phyloP scores from a whole-genome alignment of 2,888 invertebrate genomes.

The Allygus modestus region DNA sequence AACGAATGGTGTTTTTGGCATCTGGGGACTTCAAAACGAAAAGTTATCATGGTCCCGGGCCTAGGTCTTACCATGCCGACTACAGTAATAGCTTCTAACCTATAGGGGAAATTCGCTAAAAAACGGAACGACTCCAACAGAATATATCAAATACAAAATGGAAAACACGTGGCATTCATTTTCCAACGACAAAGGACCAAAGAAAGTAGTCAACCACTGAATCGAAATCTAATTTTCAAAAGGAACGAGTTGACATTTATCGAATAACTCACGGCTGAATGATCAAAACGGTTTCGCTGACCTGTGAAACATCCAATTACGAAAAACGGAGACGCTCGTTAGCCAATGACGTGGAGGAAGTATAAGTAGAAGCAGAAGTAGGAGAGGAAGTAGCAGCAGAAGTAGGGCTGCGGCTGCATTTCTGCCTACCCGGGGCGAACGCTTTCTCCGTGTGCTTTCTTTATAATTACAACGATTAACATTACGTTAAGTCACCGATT shows the following conservation, averaged over 20 bases:
- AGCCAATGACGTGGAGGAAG: neutral
- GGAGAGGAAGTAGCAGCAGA: neutral
- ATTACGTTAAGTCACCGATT: constrained; percentile 1
- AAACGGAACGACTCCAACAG: too few relatives aligned
- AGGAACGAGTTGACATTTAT: neutral
- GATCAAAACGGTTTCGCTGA: neutral
- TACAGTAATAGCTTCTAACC: too few relatives aligned
- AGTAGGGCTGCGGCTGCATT: neutral
- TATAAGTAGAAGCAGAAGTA: neutral
- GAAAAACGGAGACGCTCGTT: neutral
- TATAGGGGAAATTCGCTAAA: too few relatives aligned
- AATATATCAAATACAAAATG: too few relatives aligned
- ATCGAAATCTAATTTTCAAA: neutral
- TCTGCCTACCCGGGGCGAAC: neutral
- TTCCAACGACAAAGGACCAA: neutral
- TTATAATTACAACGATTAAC: constrained; percentile 1
- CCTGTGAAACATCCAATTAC: neutral
- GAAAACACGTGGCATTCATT: neutral
- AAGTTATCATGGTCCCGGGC: too few relatives aligned
- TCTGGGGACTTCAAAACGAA: too few relatives aligned
- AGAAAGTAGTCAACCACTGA: neutral
- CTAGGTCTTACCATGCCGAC: too few relatives aligned
- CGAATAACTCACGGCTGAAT: neutral
- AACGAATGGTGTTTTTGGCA: too few relatives aligned
- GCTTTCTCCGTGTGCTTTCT: constrained; percentile 17